Conservation (phyloP, 2,113 vertebrate genomes). For the Origma solitaria region DNA sequence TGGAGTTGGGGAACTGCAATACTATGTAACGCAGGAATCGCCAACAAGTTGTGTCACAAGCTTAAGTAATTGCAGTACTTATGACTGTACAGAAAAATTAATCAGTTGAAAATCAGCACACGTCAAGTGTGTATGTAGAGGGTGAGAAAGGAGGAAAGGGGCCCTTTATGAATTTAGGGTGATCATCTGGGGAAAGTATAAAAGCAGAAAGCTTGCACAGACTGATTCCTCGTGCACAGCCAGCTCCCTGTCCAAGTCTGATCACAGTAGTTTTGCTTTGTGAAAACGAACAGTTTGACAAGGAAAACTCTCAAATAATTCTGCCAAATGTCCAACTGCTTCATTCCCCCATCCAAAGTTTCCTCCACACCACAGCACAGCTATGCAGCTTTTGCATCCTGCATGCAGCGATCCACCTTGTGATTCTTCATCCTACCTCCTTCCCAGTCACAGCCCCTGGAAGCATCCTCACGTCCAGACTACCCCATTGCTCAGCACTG, state of each 20-base stretch:
- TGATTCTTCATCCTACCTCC: not conserved
- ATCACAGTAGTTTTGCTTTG: not conserved
- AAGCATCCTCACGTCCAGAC: not conserved
- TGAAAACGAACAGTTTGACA: not conserved
- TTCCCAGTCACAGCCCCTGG: not conserved
- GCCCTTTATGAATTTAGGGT: not conserved
- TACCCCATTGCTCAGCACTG: not conserved
- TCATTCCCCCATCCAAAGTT: not conserved
- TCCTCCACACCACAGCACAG: not conserved
- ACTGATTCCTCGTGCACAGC: fast-evolving
- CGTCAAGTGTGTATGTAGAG: not conserved
- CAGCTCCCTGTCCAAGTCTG: not conserved
- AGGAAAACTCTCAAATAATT: not conserved
- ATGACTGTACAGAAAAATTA: not conserved
- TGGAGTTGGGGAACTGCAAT: not conserved
- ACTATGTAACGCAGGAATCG: not conserved
- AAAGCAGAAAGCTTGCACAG: not conserved
- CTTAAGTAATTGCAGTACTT: not conserved
- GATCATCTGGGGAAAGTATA: not conserved
- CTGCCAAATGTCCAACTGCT: not conserved
- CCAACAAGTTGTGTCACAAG: not conserved
- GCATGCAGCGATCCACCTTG: not conserved
- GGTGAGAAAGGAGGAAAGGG: not conserved
- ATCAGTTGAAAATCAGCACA: not conserved
- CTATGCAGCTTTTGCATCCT: not conserved